Evolutionary conservation across 1,140 invertebrate species (phyloP).

Genomic region (Drosophila nebulosa): DNA sequence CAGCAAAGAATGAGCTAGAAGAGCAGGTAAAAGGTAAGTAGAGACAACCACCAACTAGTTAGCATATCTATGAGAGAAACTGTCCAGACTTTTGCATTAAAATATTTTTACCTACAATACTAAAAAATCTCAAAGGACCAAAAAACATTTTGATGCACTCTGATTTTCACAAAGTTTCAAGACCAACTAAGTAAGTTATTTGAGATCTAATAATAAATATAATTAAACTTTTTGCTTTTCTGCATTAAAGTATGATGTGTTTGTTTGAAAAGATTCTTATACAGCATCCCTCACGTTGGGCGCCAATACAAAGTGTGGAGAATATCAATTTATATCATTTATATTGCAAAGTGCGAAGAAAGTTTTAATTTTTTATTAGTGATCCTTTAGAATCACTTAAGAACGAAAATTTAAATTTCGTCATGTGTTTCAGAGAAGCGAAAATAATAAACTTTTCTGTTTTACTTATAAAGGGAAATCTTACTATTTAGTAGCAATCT

Average conservation of each 20-base stretch:
- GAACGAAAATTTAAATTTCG: not conserved
- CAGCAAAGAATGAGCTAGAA: not conserved
- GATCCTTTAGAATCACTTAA: no score
- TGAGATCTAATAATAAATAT: not conserved
- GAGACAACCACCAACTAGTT: slow-evolving; percentile 29
- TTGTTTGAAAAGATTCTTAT: no score
- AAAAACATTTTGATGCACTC: not conserved
- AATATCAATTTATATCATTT: no score
- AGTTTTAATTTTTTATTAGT: no score
- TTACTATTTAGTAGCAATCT: not conserved
- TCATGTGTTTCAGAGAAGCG: not conserved
- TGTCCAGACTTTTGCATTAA: no score
- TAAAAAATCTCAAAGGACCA: slow-evolving; percentile 6
- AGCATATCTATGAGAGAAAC: slow-evolving; percentile 37
- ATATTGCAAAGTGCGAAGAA: no score
- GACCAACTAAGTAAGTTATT: not conserved
- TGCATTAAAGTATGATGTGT: no score
- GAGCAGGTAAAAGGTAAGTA: not conserved
- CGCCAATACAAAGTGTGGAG: not conserved
- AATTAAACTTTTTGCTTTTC: not conserved
- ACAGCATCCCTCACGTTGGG: not conserved
- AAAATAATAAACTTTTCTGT: not conserved
- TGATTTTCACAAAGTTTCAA: not conserved
- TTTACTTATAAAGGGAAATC: not conserved
- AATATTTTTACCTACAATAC: not conserved